Evolutionary conservation across 1,140 invertebrate genomes (phyloP), one percentile per base, ranked within the genome.

Genomic region (Hycleus cichorii): DNA sequence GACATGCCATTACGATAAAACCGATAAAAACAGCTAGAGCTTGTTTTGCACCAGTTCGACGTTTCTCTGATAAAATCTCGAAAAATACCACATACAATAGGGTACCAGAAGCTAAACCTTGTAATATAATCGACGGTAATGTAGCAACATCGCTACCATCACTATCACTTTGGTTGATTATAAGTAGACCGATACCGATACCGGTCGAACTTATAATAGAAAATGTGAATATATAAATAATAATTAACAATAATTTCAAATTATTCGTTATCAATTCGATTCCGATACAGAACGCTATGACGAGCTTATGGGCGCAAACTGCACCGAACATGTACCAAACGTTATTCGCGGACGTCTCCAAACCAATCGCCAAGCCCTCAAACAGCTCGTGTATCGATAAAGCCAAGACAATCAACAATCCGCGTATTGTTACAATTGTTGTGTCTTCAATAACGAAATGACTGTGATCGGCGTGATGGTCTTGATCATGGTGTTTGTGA

Each of bases 371-470:
- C 53, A 95, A 80, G 26, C 93, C 93, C 80, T 97, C 93, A 68
- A 97, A 93, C 0, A 95, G 76, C 63, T 93, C 90, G 70, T 97
- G 93, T 50, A 95, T 84, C 4, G 91, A 93, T 8, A 97, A 77
- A 1, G 93, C 93, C 24, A 93, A 74, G 0, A 95, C 88, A 52
- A 94, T 86, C 45, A 93, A 75, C 11, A 91, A 71, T 24, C 89
- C 86, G 55, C 88, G 75, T 6, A 93, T 73, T 8, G 85, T 84
- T 44, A 83, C 80, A 25, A 85, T 80, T 18, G 86, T 76, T 46
- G 81, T 77, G 65, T 84, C 83, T 0, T 70, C 72, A 10, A 71
- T 68, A 3, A 70, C 47, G 24, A 69, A 38, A 56, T 73, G 69
- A 47, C 64, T 72, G 49, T 70, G 69, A 7, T 63, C 64, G 6